Percentiles rank a stretch among this genome's conserved stretches.
Conservation (phyloP, 1,140 invertebrate genomes). For the Lepidostoma basale region DNA sequence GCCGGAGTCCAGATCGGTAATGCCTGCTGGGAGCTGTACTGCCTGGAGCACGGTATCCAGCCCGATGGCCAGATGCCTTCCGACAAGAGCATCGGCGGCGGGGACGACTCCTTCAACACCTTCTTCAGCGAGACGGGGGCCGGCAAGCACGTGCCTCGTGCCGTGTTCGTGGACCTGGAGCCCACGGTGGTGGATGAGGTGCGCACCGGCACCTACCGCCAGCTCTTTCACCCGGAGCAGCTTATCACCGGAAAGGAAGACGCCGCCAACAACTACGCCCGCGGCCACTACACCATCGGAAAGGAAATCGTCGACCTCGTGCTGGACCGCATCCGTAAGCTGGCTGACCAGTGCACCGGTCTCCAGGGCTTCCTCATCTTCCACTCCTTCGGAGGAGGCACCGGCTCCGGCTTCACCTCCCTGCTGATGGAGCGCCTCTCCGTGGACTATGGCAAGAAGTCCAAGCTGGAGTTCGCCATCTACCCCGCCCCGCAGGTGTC, state of each 20-base stretch:
- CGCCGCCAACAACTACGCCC: constrained; percentile 87
- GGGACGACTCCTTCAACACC: constrained; percentile 86
- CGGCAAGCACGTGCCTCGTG: constrained; percentile 85
- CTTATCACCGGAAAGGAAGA: constrained; percentile 88
- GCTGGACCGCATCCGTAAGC: constrained; percentile 77
- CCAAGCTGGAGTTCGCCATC: constrained; percentile 87
- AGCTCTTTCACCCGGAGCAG: constrained; percentile 86
- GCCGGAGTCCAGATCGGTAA: constrained; percentile 77
- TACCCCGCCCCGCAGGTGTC: constrained; percentile 89
- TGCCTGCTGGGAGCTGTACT: constrained; percentile 81
- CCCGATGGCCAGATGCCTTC: constrained; percentile 72
- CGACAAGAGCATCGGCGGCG: constrained; percentile 68
- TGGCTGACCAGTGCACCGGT: constrained; percentile 86
- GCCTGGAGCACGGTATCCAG: constrained; percentile 84
- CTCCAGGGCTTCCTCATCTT: constrained; percentile 89
- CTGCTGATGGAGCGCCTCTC: constrained; percentile 88
- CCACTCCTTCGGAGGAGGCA: constrained; percentile 88
- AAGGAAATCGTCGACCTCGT: constrained; percentile 86
- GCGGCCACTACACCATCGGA: constrained; percentile 91
- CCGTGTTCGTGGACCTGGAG: constrained; percentile 87
- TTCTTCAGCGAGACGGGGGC: constrained; percentile 90
- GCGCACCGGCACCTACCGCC: constrained; percentile 80
- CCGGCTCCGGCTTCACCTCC: constrained; percentile 87
- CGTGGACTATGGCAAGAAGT: constrained; percentile 89
- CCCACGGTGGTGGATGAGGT: constrained; percentile 85